Evolutionary conservation across 2,797 vertebrate genomes (phyloP).

Genomic region (Malacoctenus gilli): DNA sequence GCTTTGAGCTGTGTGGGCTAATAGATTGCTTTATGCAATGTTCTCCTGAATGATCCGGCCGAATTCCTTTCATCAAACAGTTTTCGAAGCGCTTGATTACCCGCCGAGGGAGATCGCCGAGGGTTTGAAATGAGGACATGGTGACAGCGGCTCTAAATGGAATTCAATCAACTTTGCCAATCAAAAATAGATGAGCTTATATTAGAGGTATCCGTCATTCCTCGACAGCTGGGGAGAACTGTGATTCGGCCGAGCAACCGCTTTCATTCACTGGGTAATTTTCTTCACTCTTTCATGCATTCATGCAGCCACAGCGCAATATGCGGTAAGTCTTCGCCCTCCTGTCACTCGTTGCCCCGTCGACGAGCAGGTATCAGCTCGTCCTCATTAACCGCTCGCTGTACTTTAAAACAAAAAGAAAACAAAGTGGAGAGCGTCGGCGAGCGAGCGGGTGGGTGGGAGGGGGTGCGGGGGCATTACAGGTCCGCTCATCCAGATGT

Average conservation of each 20-base stretch:
- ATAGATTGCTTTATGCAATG: slow-evolving; percentile 49
- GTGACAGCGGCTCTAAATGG: slow-evolving; percentile 57
- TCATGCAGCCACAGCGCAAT: slow-evolving; percentile 3
- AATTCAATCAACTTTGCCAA: slow-evolving; percentile 67
- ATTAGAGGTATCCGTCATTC: slow-evolving; percentile 61
- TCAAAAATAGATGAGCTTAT: slow-evolving; percentile 56
- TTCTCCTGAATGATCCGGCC: slow-evolving; percentile 61
- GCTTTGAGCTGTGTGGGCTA: slow-evolving; percentile 33
- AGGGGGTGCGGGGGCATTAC: slow-evolving; percentile 37
- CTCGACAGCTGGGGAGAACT: slow-evolving; percentile 27
- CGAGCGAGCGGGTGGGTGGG: slow-evolving; percentile 28
- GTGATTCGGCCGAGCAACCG: not conserved
- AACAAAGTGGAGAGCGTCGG: slow-evolving; percentile 1
- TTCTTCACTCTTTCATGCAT: slow-evolving; percentile 17
- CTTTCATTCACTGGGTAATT: slow-evolving; percentile 7
- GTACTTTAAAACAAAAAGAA: slow-evolving; percentile 9
- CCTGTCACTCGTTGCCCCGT: slow-evolving; percentile 25
- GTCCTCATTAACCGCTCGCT: slow-evolving; percentile 19
- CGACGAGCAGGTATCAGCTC: too few relatives aligned
- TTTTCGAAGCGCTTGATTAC: slow-evolving; percentile 63
- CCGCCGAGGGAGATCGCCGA: slow-evolving; percentile 45
- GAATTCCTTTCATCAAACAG: slow-evolving; percentile 68
- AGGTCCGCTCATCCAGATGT: slow-evolving; percentile 48
- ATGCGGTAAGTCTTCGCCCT: not conserved
- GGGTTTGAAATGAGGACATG: slow-evolving; percentile 60